Percentiles rank a stretch among this genome's conserved stretches.
Evolutionary conservation across 2,797 vertebrate species (phyloP).

Genomic region (Lindbergichthys nudifrons): DNA sequence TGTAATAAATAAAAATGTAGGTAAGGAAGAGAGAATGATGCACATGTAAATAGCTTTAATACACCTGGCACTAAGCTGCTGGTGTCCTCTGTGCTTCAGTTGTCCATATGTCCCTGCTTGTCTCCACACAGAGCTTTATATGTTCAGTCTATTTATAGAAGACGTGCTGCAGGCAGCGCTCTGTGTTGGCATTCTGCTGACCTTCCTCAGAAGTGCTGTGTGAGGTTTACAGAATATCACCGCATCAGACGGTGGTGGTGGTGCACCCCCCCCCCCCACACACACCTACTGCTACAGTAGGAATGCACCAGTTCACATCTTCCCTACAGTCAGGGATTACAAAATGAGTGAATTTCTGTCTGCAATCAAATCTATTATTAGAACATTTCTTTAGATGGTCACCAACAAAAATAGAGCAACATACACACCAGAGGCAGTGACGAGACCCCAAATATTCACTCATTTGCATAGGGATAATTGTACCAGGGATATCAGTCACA

Average conservation of each 20-base stretch:
- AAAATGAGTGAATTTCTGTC: not conserved
- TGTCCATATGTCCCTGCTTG: conserved; percentile 6
- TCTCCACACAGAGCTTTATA: not conserved
- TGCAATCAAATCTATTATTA: not conserved
- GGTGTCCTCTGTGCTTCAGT: conserved; percentile 3
- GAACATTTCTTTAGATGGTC: not conserved
- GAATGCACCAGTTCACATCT: conserved; percentile 27
- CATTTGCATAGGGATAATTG: conserved; percentile 1
- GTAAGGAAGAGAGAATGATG: conserved; percentile 4
- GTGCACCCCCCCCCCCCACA: conserved; percentile 48
- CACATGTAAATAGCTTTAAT: conserved; percentile 7
- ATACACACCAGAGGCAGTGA: not conserved
- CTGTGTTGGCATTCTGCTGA: conserved; percentile 41
- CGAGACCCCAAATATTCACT: not conserved
- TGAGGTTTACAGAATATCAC: conserved; percentile 38
- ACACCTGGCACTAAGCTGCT: conserved; percentile 14
- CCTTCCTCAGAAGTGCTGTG: conserved; percentile 64
- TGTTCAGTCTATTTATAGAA: not conserved
- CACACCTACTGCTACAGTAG: conserved; percentile 14
- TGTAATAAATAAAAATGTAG: not conserved
- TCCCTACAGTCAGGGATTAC: not conserved
- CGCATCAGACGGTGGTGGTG: conserved; percentile 22
- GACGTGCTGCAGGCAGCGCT: conserved; percentile 35
- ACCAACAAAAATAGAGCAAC: not conserved
- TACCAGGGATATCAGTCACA: not conserved